Evolutionary conservation across 2,113 vertebrate genomes (phyloP), one percentile per base, ranked within the genome.

Genomic region (Zosterops hypoxanthus): DNA sequence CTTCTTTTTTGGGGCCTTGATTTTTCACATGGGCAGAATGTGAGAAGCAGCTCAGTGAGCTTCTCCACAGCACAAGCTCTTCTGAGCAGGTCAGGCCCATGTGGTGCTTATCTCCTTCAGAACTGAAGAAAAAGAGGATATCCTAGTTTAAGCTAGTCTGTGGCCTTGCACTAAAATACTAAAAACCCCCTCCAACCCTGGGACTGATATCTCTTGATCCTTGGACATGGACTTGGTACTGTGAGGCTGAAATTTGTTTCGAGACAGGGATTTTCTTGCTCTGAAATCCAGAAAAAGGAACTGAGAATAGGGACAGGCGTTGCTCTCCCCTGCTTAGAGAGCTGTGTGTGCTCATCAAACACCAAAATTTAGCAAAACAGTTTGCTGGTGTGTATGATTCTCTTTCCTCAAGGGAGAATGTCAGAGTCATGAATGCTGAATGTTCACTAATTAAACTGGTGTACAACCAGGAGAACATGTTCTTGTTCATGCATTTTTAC

Each of bases 291-390:
- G 66, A 64, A 49, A 60, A 66, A 41, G 46, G 44, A 82, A 33
- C n/a, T 72, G 94, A 75, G 61, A 82, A 47, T 68, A 1, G 0
- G 34, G 26, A 34, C 39, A 87, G 52, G n/a, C 2, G 0, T 42
- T 79, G 29, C 52, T 68, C 29, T 85, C 24, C 52, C 41, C 47
- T 93, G 39, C 69, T 90, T 85, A 68, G 75, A 75, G 79, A 79
- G 34, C 44, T 68, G 12, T 12, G 2, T 33, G 9, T 59, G 57
- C 52, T 93, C 57, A 68, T 79, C 41, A 52, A 41, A 80, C 49
- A 56, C 76, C 29, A 69, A 31, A 28, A 80, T 60, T 56, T 47
- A 76, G 44, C 29, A 64, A 55, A 88, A 12, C 25, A 68, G 14
- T 25, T 39, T 46, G 19, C 42, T 85, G 39, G 16, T 39, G 2